Conservation (phyloP, 2,888 invertebrate genomes). For the Pachymerium ferrugineum region DNA sequence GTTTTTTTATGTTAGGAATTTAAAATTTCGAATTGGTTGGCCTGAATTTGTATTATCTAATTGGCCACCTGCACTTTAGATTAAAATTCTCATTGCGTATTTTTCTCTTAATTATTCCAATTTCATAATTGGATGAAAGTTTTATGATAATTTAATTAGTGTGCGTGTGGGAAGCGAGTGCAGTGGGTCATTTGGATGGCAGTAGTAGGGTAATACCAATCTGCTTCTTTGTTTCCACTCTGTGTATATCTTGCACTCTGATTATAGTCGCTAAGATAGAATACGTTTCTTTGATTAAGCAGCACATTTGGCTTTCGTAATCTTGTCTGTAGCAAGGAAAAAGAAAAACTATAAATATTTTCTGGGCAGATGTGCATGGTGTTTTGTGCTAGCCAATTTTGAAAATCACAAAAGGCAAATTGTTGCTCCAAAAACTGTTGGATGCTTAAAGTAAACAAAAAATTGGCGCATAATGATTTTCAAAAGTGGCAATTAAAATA, state of each 20-base stretch:
- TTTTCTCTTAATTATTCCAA: neutral
- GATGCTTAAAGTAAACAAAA: neutral
- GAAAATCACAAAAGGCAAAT: too few relatives aligned
- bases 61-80: neutral
- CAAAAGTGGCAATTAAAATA: neutral
- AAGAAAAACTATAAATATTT: slow-evolving; percentile 5
- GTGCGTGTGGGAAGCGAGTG: neutral
- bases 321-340: slow-evolving; percentile 28
- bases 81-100: neutral
- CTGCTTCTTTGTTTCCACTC: slow-evolving; percentile 32
- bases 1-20: too few relatives aligned
- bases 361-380: slow-evolving; percentile 32
- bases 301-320: slow-evolving; percentile 30
- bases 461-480: neutral
- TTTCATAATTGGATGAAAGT: neutral
- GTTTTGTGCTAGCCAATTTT: slow-evolving; percentile 23
- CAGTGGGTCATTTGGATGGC: neutral
- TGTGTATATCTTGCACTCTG: slow-evolving; percentile 32
- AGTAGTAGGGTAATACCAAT: slow-evolving; percentile 11
- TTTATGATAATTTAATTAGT: neutral
- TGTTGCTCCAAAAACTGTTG: too few relatives aligned
- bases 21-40: neutral
- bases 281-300: slow-evolving; percentile 32
- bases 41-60: neutral
- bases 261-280: slow-evolving; percentile 29